Evolutionary conservation across 2,113 vertebrate species (phyloP).

Genomic region (Canis aureus): DNA sequence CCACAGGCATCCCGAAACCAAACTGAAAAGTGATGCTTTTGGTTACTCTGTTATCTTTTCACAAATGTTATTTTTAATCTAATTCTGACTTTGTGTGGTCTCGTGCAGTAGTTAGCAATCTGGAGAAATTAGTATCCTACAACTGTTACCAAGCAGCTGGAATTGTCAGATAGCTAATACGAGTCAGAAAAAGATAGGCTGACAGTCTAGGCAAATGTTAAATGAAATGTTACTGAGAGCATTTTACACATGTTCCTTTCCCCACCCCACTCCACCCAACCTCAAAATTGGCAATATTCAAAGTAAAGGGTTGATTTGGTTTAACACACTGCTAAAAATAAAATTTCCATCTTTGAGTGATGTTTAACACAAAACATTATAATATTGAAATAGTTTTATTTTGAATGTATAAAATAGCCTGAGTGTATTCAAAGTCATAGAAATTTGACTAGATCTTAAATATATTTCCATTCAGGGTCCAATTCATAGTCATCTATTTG

Average conservation of each 20-base stretch:
- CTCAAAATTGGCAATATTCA: neutral
- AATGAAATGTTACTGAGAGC: conserved; percentile 49
- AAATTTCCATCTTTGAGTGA: conserved; percentile 50
- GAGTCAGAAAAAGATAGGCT: conserved; percentile 62
- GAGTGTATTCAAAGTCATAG: neutral
- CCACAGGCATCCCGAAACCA: neutral
- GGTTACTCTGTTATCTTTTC: conserved; percentile 45
- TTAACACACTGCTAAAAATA: conserved; percentile 58
- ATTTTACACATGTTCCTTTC: conserved; percentile 14
- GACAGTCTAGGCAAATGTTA: conserved; percentile 62
- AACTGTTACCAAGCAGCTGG: conserved; percentile 50
- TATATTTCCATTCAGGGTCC: conserved; percentile 57
- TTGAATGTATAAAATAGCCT: conserved; percentile 57
- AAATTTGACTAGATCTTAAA: conserved; percentile 58
- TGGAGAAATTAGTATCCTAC: conserved; percentile 25
- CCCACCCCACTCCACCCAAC: neutral
- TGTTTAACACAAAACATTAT: conserved; percentile 3
- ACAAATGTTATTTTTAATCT: conserved; percentile 66
- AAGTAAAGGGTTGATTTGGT: conserved; percentile 51
- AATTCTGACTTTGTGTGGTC: conserved; percentile 54
- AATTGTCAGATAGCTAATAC: conserved; percentile 57
- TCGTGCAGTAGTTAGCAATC: conserved; percentile 49
- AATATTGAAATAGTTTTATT: conserved; percentile 39
- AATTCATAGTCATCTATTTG: conserved; percentile 55
- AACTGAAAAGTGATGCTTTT: conserved; percentile 64